phyloP scores from a whole-genome alignment of 1,140 invertebrate genomes.

The Akabosia matsudoensis region DNA sequence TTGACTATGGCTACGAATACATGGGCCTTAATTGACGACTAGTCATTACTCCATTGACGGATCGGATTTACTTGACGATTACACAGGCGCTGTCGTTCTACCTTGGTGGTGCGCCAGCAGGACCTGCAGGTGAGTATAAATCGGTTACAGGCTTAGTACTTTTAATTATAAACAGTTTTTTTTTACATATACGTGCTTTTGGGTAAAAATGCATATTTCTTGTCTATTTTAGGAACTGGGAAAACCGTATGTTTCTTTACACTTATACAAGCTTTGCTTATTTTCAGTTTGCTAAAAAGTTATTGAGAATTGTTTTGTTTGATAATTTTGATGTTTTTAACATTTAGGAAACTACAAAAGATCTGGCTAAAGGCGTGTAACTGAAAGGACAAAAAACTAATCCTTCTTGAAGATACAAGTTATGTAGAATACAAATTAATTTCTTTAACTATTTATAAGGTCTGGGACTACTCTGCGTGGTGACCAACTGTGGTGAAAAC shows the following conservation, averaged over 20 bases:
- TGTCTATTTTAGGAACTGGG: slow-evolving; percentile 63
- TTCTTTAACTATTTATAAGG: too few relatives aligned
- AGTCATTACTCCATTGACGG: slow-evolving; percentile 86
- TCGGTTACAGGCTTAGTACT: slow-evolving; percentile 1
- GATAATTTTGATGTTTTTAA: not conserved
- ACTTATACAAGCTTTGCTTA: not conserved
- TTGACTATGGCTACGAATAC: slow-evolving; percentile 90
- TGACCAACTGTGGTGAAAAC: slow-evolving; percentile 83
- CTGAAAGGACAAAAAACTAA: too few relatives aligned
- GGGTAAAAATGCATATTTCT: slow-evolving; percentile 48
- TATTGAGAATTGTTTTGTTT: not conserved
- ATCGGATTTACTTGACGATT: slow-evolving; percentile 85
- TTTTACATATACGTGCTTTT: not conserved
- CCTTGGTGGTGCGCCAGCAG: slow-evolving; percentile 79
- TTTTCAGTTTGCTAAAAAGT: not conserved
- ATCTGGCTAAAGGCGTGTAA: slow-evolving; percentile 76
- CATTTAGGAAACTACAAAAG: slow-evolving; percentile 75
- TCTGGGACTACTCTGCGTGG: slow-evolving; percentile 78
- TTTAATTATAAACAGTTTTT: slow-evolving; percentile 48
- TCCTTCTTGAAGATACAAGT: not conserved
- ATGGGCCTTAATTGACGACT: slow-evolving; percentile 87
- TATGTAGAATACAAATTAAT: not conserved
- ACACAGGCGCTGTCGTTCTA: slow-evolving; percentile 86
- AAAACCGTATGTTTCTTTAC: slow-evolving; percentile 65
- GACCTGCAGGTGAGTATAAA: slow-evolving; percentile 50